Conservation (phyloP, 2,888 invertebrate species). For the Tachina fera region DNA sequence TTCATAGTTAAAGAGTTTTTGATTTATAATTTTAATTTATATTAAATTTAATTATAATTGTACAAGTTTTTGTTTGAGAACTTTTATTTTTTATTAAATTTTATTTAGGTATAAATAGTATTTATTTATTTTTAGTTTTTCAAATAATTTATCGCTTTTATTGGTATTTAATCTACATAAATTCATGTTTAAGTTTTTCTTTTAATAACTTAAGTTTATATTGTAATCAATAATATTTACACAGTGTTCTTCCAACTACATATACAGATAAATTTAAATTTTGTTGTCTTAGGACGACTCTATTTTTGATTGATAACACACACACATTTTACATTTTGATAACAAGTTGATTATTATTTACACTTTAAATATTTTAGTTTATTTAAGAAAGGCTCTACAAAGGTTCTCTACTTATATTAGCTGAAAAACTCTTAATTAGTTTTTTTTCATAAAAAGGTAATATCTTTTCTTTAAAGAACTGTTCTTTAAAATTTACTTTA, state of each 20-base stretch:
- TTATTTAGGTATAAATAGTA: conserved; percentile 70
- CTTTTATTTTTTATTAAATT: conserved; percentile 63
- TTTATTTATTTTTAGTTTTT: conserved; percentile 29
- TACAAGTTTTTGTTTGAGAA: conserved; percentile 55
- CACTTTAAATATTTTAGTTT: conserved; percentile 24
- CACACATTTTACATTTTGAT: conserved; percentile 54
- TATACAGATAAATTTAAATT: conserved; percentile 40
- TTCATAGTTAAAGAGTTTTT: conserved; percentile 57
- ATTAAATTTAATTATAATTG: conserved; percentile 35
- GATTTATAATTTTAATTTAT: conserved; percentile 32
- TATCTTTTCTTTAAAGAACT: not conserved
- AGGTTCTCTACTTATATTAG: no score
- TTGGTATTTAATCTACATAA: conserved; percentile 54
- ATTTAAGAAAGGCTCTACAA: conserved; percentile 15
- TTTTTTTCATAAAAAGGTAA: not conserved
- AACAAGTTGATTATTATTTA: conserved; percentile 66
- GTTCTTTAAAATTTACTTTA: no score
- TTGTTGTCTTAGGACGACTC: not conserved
- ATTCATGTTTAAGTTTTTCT: conserved; percentile 43
- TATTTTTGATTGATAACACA: conserved; percentile 71
- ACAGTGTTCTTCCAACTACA: conserved; percentile 2
- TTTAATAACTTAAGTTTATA: conserved; percentile 2
- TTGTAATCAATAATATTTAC: conserved; percentile 30
- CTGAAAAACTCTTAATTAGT: not conserved
- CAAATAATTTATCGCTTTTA: conserved; percentile 26